Percentiles rank a stretch among this genome's conserved stretches.
Conservation (phyloP, 1,140 invertebrate genomes). For the Apolygus lucorum region DNA sequence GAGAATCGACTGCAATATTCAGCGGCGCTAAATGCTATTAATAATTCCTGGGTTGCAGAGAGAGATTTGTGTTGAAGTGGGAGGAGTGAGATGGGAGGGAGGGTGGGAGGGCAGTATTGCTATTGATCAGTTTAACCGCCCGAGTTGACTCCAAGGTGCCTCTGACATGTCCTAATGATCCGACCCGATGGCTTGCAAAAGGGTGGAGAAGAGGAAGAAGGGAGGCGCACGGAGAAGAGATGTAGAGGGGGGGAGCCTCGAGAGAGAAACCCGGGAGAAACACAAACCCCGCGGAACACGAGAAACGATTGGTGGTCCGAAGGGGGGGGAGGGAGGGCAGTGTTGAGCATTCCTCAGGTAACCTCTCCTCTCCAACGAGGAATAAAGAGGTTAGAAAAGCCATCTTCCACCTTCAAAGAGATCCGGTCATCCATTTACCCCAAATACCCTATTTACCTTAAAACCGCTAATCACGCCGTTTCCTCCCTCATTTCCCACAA, state of each 20-base stretch:
- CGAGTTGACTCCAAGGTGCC: conserved; percentile 9
- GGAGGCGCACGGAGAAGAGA: neutral
- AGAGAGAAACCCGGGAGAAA: no score
- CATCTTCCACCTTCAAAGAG: no score
- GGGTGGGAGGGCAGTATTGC: neutral
- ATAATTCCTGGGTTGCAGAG: neutral
- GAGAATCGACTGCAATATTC: no score
- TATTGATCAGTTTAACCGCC: conserved; percentile 16
- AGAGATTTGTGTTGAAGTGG: neutral
- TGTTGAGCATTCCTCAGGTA: conserved; percentile 11
- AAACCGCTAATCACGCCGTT: neutral
- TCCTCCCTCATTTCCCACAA: neutral
- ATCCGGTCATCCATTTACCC: no score
- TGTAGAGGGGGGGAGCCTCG: no score
- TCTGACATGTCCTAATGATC: conserved; percentile 7
- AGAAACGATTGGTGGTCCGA: neutral
- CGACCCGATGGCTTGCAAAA: neutral
- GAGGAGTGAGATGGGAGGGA: neutral
- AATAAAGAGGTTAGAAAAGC: neutral
- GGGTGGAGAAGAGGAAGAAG: neutral
- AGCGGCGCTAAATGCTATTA: conserved; percentile 6
- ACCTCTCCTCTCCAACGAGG: neutral
- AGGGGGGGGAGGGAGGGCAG: neutral
- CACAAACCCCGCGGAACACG: no score
- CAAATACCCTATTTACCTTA: no score